Percentiles rank a stretch among this genome's conserved stretches.
These are phyloP conservation scores for Lytechinus pictus DNA, from an alignment of 35 echinoderm and acorn worm genomes.

Conservation along the genomic window DNA sequence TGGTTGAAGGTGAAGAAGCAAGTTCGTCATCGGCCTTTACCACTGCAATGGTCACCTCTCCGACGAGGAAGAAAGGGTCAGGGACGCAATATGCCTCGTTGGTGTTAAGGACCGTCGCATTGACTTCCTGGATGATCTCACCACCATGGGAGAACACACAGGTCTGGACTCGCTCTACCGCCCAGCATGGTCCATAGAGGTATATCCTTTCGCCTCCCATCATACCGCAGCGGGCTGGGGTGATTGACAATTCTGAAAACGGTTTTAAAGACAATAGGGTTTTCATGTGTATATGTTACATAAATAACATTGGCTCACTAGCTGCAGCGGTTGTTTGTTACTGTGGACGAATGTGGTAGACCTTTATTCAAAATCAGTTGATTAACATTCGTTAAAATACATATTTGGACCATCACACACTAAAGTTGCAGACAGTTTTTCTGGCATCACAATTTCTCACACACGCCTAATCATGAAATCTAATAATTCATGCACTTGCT, in stretches of 20 bases:
- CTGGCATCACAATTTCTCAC: too few species aligned
- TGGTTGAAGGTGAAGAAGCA: neutral
- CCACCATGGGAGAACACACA: conserved; percentile 50
- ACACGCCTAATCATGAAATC: too few species aligned
- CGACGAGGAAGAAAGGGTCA: conserved; percentile 70
- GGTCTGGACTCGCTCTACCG: neutral
- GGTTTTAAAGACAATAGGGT: neutral
- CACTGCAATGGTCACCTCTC: conserved; percentile 47
- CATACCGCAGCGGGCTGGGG: conserved; percentile 56
- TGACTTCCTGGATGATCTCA: conserved; percentile 35
- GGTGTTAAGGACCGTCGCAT: conserved; percentile 31
- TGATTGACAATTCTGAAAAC: neutral
- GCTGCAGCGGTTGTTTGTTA: too few species aligned
- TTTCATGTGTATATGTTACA: too few species aligned
- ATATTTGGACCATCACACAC: too few species aligned
- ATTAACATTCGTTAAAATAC: too few species aligned
- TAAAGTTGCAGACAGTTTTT: too few species aligned
- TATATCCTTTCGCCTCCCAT: conserved; percentile 62
- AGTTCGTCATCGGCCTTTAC: neutral
- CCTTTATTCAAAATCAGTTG: too few species aligned
- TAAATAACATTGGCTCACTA: too few species aligned
- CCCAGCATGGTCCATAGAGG: conserved; percentile 64
- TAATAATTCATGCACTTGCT: too few species aligned
- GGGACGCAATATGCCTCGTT: conserved; percentile 67
- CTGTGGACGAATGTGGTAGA: too few species aligned